Evolutionary conservation across 1,140 invertebrate species (phyloP), one percentile per base, ranked within the genome.

Genomic region (Drosophila mayri): DNA sequence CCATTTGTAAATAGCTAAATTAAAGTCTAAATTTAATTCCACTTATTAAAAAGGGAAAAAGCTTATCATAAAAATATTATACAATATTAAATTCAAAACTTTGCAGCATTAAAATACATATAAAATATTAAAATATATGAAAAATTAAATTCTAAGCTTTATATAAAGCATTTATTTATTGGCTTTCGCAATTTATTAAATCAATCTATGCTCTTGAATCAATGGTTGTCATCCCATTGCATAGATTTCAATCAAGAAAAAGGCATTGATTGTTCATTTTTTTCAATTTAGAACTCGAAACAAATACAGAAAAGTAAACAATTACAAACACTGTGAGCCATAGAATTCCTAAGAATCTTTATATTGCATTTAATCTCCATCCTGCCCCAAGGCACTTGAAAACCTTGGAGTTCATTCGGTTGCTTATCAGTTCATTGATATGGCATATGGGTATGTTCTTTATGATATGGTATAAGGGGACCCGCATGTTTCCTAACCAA

Each of bases 371-470:
- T 70, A 54, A 60, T 11, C 28, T 67, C 76, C 47, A 58, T 4
- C 76, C 57, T 35, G 57, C 14, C 30, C 38, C 57, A 30, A 37
- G 30, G 37, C 58, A 28, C 75, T 54, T 70, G 32, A 54, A 59
- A 80, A 85, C 83, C 83, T 87, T 87, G 84, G 43, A 60, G 80
- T 83, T 83, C 70, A 58, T 83, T 60, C 47, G 20, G 52, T 3
- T 54, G 22, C 84, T 86, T 86, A 86, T 86, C 83, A 88, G 76
- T 86, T 82, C 65, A 87, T 87, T 86, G 70, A 82, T 87, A 87
- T 86, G 63, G 62, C 25, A 25, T 58, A 12, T 59, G n/a, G n/a
- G 12, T 38, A 38, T 38, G 50, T 14, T 22, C 35, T 38, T 11
- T 55, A 44, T n/a, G 18, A 25, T 20, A 22, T 50, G 11, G 4